These are phyloP conservation scores for Apis florea DNA, from an alignment of 1,140 invertebrate genomes.

Conservation along the genomic window DNA sequence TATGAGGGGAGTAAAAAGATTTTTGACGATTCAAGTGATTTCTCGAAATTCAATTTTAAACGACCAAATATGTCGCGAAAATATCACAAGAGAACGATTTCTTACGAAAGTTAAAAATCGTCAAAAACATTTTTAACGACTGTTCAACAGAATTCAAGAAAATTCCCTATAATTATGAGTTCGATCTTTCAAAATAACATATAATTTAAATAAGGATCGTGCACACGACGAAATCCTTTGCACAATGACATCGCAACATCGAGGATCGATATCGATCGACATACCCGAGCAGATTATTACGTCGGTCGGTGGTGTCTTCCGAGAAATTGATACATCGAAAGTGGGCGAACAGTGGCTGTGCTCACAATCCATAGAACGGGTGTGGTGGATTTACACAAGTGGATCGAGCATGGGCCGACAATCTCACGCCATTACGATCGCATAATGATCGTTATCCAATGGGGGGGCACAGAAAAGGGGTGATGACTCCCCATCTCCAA, in stretches of 20 bases:
- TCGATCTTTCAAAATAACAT: no score
- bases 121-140: no score
- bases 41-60: no score
- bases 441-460: constrained; percentile 73
- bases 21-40: no score
- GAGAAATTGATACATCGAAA: constrained; percentile 60
- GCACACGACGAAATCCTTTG: background rate
- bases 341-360: background rate
- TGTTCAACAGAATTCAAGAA: no score
- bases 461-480: constrained; percentile 72
- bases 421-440: constrained; percentile 75
- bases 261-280: constrained; percentile 45
- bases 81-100: no score
- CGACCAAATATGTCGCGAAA: no score
- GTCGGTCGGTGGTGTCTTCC: constrained; percentile 52
- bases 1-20: no score
- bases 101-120: no score
- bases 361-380: constrained; percentile 25
- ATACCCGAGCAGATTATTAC: constrained; percentile 48
- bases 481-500: constrained; percentile 61
- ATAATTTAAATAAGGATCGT: background rate
- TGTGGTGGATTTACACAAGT: constrained; percentile 57
- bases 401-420: constrained; percentile 66
- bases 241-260: constrained; percentile 23
- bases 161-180: no score